phyloP scores from a whole-genome alignment of 2,797 vertebrate genomes.

The Alfaro cultratus region DNA sequence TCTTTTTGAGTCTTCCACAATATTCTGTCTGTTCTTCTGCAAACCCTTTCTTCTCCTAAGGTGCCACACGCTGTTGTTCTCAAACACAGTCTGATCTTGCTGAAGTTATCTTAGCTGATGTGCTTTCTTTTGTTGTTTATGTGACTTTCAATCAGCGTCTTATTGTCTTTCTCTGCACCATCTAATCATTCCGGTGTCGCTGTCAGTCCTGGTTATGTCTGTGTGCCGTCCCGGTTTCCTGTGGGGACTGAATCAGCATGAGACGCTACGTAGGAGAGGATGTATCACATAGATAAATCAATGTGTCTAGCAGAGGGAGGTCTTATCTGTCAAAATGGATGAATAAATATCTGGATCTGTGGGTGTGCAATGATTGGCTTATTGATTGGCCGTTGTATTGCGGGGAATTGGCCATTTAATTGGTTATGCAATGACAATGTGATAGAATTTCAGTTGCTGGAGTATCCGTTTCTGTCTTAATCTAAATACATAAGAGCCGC shows the following conservation, averaged over 20 bases:
- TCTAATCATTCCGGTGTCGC: slow-evolving; percentile 18
- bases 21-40: slow-evolving; percentile 27
- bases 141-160: slow-evolving; percentile 32
- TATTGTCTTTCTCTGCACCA: slow-evolving; percentile 10
- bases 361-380: slow-evolving; percentile 51
- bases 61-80: not conserved
- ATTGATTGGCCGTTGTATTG: slow-evolving; percentile 59
- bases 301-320: slow-evolving; percentile 48
- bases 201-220: slow-evolving; percentile 30
- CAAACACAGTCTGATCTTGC: slow-evolving; percentile 5
- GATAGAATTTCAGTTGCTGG: slow-evolving; percentile 45
- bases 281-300: slow-evolving; percentile 52
- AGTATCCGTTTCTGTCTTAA: slow-evolving; percentile 28
- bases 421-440: slow-evolving; percentile 45
- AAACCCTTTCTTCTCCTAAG: not conserved
- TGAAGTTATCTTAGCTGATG: slow-evolving; percentile 26
- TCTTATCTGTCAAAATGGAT: slow-evolving; percentile 50
- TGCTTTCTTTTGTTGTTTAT: slow-evolving; percentile 18
- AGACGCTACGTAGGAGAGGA: slow-evolving; percentile 43
- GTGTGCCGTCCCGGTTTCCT: slow-evolving; percentile 37
- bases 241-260: slow-evolving; percentile 70
- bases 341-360: slow-evolving; percentile 66
- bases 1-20: not conserved
- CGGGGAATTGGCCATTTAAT: slow-evolving; percentile 55
- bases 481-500: not conserved